phyloP scores from a whole-genome alignment of 2,888 invertebrate genomes.

The Calliopum simillimum region DNA sequence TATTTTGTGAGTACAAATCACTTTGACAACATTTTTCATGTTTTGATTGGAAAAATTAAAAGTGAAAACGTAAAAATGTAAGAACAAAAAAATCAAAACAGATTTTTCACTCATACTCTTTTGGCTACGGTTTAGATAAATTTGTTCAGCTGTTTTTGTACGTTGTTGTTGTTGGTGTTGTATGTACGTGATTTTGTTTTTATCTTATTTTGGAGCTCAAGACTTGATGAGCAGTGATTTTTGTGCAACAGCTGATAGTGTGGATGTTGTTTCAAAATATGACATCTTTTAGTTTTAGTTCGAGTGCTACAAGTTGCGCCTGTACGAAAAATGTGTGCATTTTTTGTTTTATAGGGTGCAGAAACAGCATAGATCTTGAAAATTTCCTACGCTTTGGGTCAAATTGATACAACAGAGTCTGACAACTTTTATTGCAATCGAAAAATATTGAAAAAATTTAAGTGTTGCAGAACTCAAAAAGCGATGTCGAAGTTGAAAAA shows the following conservation, averaged over 20 bases:
- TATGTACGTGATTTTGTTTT: neutral
- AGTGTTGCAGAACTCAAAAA: too few species aligned
- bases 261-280: neutral
- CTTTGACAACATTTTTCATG: neutral
- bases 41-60: neutral
- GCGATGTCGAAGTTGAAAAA: too few species aligned
- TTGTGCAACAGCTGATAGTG: constrained; percentile 14
- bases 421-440: too few species aligned
- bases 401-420: too few species aligned
- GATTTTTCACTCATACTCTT: neutral
- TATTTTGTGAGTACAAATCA: neutral
- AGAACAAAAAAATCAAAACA: neutral
- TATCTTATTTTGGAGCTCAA: neutral
- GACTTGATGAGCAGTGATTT: constrained; percentile 8
- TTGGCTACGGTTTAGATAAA: neutral
- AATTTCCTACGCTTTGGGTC: too few species aligned
- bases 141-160: neutral
- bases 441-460: too few species aligned
- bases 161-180: neutral
- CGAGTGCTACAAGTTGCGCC: too few species aligned
- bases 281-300: too few species aligned
- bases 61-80: neutral
- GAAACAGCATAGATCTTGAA: too few species aligned
- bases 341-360: neutral
- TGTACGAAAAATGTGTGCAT: too few species aligned